phyloP scores from a whole-genome alignment of 2,113 vertebrate genomes.

The Gnathonemus echidnorhynchus region DNA sequence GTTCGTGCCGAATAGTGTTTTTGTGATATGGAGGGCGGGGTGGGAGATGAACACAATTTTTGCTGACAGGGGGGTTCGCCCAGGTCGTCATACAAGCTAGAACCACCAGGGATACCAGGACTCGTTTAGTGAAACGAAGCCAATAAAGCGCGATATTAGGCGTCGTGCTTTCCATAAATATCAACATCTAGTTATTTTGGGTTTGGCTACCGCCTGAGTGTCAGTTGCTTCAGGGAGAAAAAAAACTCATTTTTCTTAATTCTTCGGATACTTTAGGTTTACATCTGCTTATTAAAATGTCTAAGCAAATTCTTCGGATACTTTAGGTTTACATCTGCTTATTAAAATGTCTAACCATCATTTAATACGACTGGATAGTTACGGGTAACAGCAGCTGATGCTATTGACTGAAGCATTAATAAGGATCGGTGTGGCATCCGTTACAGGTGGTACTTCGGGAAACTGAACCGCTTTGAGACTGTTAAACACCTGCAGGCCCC shows the following conservation, averaged over 20 bases:
- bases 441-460: slow-evolving; percentile 71
- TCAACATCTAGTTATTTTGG: not conserved
- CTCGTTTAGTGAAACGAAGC: not conserved
- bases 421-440: not conserved
- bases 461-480: slow-evolving; percentile 61
- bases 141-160: not conserved
- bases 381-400: not conserved
- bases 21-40: not conserved
- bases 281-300: not conserved
- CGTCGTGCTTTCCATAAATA: not conserved
- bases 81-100: too few species aligned
- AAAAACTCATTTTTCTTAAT: not conserved
- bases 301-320: not conserved
- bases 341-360: not conserved
- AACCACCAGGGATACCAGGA: not conserved
- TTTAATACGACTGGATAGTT: not conserved
- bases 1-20: not conserved
- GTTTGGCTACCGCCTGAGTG: not conserved
- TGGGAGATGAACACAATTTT: too few species aligned
- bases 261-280: not conserved
- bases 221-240: not conserved
- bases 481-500: slow-evolving; percentile 47
- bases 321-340: not conserved
- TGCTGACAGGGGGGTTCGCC: too few species aligned
- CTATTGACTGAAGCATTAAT: not conserved